phyloP scores from a whole-genome alignment of 2,888 invertebrate species.

The Euplagia quadripunctaria region DNA sequence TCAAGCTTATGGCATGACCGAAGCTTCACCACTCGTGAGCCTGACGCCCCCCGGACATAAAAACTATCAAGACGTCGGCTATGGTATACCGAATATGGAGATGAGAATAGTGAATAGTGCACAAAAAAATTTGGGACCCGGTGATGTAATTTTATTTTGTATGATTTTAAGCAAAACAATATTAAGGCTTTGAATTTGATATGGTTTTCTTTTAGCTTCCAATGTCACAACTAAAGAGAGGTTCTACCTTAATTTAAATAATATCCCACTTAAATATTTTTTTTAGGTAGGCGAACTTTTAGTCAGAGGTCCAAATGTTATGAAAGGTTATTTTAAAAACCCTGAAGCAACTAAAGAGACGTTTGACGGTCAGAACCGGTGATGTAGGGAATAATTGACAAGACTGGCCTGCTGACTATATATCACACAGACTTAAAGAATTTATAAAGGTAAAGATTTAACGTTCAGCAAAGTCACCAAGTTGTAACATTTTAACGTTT shows the following conservation, averaged over 20 bases:
- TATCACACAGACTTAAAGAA: constrained; percentile 92
- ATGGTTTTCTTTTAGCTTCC: too few relatives aligned
- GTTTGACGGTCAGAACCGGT: constrained; percentile 89
- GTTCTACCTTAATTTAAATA: too few relatives aligned
- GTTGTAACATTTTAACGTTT: too few relatives aligned
- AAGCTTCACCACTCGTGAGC: constrained; percentile 88
- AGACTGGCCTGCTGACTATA: constrained; percentile 90
- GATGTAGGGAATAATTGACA: constrained; percentile 90
- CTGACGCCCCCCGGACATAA: constrained; percentile 61
- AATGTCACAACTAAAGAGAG: too few relatives aligned
- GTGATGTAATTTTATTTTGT: constrained; percentile 65
- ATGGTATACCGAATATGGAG: constrained; percentile 87
- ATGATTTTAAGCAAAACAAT: not conserved
- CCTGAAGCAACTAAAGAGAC: constrained; percentile 90
- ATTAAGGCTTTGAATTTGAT: too few relatives aligned
- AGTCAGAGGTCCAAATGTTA: constrained; percentile 92
- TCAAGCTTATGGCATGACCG: constrained; percentile 91
- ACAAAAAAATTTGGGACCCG: constrained; percentile 83
- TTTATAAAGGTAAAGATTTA: constrained; percentile 89
- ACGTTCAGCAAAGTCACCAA: too few relatives aligned
- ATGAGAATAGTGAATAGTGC: constrained; percentile 87
- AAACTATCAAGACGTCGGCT: constrained; percentile 82
- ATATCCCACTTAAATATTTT: too few relatives aligned
- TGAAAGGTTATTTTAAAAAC: constrained; percentile 93
- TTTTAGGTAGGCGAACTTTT: constrained; percentile 90